phyloP scores from a whole-genome alignment of 2,113 vertebrate genomes.

The Seriola dumerili region DNA sequence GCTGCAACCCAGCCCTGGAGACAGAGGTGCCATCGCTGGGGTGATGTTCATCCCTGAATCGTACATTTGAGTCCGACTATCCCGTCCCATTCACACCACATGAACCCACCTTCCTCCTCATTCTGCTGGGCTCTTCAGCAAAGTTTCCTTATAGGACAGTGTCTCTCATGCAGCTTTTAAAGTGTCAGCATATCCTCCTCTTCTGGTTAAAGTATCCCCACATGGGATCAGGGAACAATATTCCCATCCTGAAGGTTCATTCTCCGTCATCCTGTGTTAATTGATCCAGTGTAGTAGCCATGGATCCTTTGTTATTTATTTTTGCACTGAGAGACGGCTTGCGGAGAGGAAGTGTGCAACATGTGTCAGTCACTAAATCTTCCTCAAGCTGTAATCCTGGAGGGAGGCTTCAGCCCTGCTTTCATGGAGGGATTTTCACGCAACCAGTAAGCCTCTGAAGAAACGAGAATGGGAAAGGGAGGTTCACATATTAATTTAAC shows the following conservation, averaged over 20 bases:
- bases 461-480: slow-evolving; percentile 22
- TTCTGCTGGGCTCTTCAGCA: slow-evolving; percentile 28
- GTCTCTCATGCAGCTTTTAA: slow-evolving; percentile 23
- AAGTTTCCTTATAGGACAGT: not conserved
- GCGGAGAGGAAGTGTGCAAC: slow-evolving; percentile 60
- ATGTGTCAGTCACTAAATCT: slow-evolving; percentile 89
- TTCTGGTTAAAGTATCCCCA: slow-evolving; percentile 31
- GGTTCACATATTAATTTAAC: slow-evolving; percentile 25
- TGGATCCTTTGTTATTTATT: slow-evolving; percentile 23
- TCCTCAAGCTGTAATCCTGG: slow-evolving; percentile 88
- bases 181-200: slow-evolving; percentile 28
- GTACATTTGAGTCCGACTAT: slow-evolving; percentile 61
- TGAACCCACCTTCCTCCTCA: slow-evolving; percentile 45
- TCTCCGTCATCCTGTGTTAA: slow-evolving; percentile 28
- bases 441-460: slow-evolving; percentile 72
- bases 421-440: slow-evolving; percentile 86
- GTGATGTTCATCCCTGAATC: slow-evolving; percentile 74
- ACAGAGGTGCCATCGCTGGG: slow-evolving; percentile 73
- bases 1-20: slow-evolving; percentile 62
- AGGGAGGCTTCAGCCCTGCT: slow-evolving; percentile 76
- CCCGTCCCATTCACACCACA: slow-evolving; percentile 57
- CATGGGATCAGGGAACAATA: slow-evolving; percentile 5
- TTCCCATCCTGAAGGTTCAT: slow-evolving; percentile 36
- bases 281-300: slow-evolving; percentile 21
- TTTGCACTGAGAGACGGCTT: slow-evolving; percentile 17